phyloP scores from a whole-genome alignment of 2,888 invertebrate genomes.

The Iselma pallidipennis region DNA sequence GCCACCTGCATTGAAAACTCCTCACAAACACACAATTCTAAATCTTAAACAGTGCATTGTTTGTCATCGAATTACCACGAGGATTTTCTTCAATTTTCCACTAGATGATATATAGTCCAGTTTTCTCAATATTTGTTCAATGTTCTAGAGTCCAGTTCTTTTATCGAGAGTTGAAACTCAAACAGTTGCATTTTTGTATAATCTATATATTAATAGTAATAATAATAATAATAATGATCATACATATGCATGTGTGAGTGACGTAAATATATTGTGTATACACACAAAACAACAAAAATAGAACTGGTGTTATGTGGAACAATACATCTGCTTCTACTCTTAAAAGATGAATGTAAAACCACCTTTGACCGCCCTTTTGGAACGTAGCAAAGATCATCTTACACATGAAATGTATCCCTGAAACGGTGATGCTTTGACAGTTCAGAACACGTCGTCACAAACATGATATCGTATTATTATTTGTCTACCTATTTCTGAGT shows the following conservation, averaged over 20 bases:
- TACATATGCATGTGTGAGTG: background rate
- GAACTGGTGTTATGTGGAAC: background rate
- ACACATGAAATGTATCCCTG: conserved; percentile 20
- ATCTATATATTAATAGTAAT: too few species aligned
- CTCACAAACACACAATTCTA: background rate
- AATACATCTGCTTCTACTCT: background rate
- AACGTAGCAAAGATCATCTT: conserved; percentile 17
- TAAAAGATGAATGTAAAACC: conserved; percentile 8
- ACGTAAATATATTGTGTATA: too few species aligned
- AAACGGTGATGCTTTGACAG: conserved; percentile 25
- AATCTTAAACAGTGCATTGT: too few species aligned
- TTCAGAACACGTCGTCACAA: conserved; percentile 29
- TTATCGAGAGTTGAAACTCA: too few species aligned
- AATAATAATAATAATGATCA: background rate
- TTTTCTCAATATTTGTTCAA: too few species aligned
- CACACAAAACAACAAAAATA: background rate
- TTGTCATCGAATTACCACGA: too few species aligned
- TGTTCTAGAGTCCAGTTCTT: too few species aligned
- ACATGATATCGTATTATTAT: conserved; percentile 35
- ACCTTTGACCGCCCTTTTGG: conserved; percentile 24
- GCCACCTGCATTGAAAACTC: background rate
- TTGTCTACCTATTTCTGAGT: background rate
- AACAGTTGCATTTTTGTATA: too few species aligned
- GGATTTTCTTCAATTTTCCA: too few species aligned
- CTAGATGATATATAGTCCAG: too few species aligned